Evolutionary conservation across 2,888 invertebrate genomes (phyloP), one percentile per base, ranked within the genome.

Genomic region (Thyatira batis): DNA sequence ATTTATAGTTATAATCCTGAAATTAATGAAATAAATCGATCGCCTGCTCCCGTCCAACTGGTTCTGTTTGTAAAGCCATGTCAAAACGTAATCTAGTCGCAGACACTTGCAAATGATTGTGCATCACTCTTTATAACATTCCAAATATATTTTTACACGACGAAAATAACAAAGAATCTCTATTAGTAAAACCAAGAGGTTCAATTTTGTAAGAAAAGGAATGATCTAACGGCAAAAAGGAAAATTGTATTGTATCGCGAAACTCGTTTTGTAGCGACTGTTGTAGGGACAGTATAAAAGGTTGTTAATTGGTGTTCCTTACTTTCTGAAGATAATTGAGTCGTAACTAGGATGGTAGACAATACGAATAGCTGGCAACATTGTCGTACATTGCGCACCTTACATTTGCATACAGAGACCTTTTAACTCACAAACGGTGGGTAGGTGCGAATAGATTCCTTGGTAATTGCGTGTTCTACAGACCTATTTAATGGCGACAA

Each of bases 231-330:
- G 49, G 39, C 17, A 39, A 27, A 53, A 55, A 20, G 20, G 30
- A 52, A 43, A 53, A 60, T 55, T 57, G 61, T 55, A 45, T 53
- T 54, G 48, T 46, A 62, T 57, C 56, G 57, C 58, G 54, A 53
- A 65, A 73, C 75, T 72, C 63, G 71, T 76, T 77, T 73, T 71
- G 72, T 71, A 73, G 65, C 61, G 61, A 63, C 61, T 66, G 67
- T 69, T 73, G 73, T 64, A 77, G 66, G 64, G 78, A 82, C 81
- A 76, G 76, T 71, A 80, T 80, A 82, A 82, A 84, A 80, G 77
- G 77, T 80, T 85, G 82, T 86, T 87, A 87, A 87, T 87, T 87
- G 85, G 83, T 83, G 80, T 84, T 80, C 73, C 74, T 80, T 80
- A 78, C 77, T 76, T 78, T 81, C 77, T 72, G 69, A 71, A 77